A percentile compares a stretch with the other conserved stretches of the same genome.
Evolutionary conservation across 2,888 invertebrate species (phyloP).

Genomic region (Andrena hattorfiana): DNA sequence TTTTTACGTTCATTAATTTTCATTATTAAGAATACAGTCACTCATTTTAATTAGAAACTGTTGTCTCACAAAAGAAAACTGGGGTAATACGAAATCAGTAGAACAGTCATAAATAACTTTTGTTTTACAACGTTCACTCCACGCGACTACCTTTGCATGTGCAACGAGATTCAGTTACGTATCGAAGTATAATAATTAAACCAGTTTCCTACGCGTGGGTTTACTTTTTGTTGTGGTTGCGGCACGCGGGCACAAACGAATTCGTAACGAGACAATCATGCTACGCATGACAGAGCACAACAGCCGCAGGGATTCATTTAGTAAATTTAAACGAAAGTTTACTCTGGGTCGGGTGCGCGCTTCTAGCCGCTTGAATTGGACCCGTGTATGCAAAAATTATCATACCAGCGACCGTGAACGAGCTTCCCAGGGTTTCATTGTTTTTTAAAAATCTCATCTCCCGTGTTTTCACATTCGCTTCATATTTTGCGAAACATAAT

Average conservation of each 20-base stretch:
- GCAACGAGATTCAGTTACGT: not conserved
- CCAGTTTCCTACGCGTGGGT: conserved; percentile 1
- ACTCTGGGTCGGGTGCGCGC: not conserved
- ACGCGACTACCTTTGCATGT: not conserved
- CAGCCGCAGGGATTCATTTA: conserved; percentile 33
- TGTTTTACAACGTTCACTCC: not conserved
- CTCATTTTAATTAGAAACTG: not conserved
- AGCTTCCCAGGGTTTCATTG: not conserved
- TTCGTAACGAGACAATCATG: conserved; percentile 46
- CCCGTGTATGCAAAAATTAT: conserved; percentile 26
- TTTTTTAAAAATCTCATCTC: conserved; percentile 2
- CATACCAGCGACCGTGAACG: not conserved
- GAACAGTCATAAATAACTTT: not conserved
- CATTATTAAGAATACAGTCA: not conserved
- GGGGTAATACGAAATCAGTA: not conserved
- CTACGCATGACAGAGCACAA: not conserved
- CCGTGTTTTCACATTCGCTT: not conserved
- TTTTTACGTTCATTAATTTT: not conserved
- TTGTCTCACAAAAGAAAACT: not conserved
- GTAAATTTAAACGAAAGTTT: conserved; percentile 51
- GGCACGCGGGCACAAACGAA: conserved; percentile 27
- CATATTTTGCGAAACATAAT: not conserved
- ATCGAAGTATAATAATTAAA: conserved; percentile 38
- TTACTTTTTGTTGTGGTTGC: conserved; percentile 13
- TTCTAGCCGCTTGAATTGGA: conserved; percentile 10